Evolutionary conservation across 1,140 invertebrate genomes (phyloP).

Genomic region (Acromyrmex echinatior): DNA sequence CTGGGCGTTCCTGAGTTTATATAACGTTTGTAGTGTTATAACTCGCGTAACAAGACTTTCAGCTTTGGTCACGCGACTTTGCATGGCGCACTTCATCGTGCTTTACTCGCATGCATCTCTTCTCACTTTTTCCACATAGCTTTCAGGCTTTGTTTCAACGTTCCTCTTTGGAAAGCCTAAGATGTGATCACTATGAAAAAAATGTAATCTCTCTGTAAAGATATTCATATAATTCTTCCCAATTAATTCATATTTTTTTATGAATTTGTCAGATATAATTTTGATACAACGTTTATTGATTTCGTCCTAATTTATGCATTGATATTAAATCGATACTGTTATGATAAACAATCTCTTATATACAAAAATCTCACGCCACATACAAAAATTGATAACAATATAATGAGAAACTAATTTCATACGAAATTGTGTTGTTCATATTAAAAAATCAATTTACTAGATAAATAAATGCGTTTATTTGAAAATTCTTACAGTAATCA

Average conservation of each 20-base stretch:
- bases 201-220: neutral
- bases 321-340: conserved; percentile 49
- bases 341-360: conserved; percentile 16
- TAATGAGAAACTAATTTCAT: conserved; percentile 10
- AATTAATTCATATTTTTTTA: neutral
- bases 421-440: neutral
- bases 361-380: neutral
- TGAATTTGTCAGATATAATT: neutral
- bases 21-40: conserved; percentile 80
- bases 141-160: neutral
- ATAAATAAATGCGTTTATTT: conserved; percentile 10
- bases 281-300: neutral
- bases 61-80: conserved; percentile 75
- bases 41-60: conserved; percentile 64
- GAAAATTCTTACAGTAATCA: conserved; percentile 17
- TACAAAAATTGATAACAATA: conserved; percentile 18
- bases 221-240: neutral
- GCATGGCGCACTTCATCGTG: conserved; percentile 13
- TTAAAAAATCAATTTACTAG: conserved; percentile 1
- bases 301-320: neutral
- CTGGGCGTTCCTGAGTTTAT: conserved; percentile 83
- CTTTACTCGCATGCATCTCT: conserved; percentile 20
- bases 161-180: neutral
- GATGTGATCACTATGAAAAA: neutral
- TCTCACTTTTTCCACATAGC: neutral